Conservation (phyloP, 2,888 invertebrate genomes). For the Meloe dianella region DNA sequence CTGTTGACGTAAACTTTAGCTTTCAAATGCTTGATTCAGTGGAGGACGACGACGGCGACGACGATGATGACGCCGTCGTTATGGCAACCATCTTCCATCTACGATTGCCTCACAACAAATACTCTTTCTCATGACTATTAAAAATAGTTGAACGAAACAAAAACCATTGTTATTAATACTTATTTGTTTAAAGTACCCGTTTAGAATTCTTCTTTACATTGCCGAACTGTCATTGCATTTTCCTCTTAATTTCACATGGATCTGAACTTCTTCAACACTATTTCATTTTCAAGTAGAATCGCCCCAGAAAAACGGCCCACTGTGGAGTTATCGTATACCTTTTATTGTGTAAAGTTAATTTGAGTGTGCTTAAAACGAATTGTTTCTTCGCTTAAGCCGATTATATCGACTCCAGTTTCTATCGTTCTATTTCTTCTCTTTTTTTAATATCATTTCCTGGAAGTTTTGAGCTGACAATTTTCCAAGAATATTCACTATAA, state of each 20-base stretch:
- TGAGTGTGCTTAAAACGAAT: not conserved
- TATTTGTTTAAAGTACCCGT: too few species aligned
- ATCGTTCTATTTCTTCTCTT: not conserved
- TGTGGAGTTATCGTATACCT: too few species aligned
- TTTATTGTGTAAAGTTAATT: not conserved
- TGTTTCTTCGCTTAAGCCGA: not conserved
- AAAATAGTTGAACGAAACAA: not conserved
- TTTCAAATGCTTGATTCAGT: constrained; percentile 48
- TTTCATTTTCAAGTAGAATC: not conserved
- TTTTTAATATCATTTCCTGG: not conserved
- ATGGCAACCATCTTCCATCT: constrained; percentile 45
- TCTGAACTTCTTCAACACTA: not conserved
- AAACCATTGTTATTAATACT: not conserved
- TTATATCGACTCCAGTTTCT: not conserved
- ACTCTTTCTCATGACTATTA: not conserved
- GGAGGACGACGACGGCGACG: constrained; percentile 26
- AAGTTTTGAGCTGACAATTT: constrained; percentile 3
- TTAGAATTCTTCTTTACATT: too few species aligned
- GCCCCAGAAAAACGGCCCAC: too few species aligned
- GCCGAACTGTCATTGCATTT: not conserved
- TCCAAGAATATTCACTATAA: not conserved
- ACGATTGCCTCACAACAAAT: constrained; percentile 23
- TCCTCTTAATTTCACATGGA: not conserved
- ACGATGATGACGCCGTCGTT: constrained; percentile 33
- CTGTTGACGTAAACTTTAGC: constrained; percentile 55